phyloP scores from a whole-genome alignment of 1,140 invertebrate species.

The Drosophila sulfurigaster region DNA sequence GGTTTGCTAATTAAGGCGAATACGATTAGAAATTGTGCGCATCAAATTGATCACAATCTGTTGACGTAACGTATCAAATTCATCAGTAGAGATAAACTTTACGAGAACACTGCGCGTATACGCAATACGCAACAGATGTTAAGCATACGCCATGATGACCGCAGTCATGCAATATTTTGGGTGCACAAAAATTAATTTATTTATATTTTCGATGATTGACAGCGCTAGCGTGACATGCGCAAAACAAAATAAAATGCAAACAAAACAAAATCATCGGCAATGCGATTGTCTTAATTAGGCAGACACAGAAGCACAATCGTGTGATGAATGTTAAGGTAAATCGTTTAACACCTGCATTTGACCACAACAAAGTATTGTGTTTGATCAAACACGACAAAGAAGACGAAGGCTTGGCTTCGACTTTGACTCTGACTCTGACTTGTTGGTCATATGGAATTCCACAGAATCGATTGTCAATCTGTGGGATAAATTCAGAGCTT shows the following conservation, averaged over 20 bases:
- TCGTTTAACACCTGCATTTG: constrained; percentile 48
- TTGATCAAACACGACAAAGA: constrained; percentile 23
- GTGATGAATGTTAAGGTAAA: constrained; percentile 35
- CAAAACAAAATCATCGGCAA: constrained; percentile 3
- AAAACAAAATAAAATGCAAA: neutral
- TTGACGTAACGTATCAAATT: neutral
- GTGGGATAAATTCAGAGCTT: neutral
- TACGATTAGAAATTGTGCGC: constrained; percentile 9
- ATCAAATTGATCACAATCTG: neutral
- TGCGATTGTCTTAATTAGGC: constrained; percentile 31
- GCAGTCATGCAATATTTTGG: neutral
- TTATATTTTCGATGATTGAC: neutral
- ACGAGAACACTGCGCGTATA: constrained; percentile 6
- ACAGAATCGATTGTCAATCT: neutral
- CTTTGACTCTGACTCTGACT: constrained; percentile 1
- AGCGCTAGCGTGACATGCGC: constrained; percentile 16
- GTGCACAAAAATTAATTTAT: neutral
- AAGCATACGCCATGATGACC: constrained; percentile 8
- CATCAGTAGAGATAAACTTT: neutral
- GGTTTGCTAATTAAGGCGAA: constrained; percentile 17
- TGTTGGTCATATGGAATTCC: constrained; percentile 10
- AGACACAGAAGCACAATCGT: constrained; percentile 5
- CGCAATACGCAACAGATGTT: neutral
- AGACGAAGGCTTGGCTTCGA: constrained; percentile 25
- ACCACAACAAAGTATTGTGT: constrained; percentile 27